Base-by-base conservation (phyloP, 2,888 invertebrate species). In the Conistra vaccinii region DNA sequence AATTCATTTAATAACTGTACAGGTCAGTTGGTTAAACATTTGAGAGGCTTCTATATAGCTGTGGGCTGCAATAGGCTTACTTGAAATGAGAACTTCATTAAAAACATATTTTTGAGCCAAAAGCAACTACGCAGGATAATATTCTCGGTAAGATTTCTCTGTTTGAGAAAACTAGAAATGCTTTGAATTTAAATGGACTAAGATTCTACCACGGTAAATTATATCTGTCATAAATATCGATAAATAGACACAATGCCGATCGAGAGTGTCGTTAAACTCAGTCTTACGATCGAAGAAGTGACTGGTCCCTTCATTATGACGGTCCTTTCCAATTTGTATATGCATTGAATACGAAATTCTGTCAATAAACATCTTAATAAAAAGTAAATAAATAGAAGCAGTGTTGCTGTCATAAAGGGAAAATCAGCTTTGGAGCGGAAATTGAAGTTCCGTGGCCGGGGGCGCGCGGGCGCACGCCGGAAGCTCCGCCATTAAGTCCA, bases 401-500 rank as follows among this genome's bases (percentile, higher is more conserved):
- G 89, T 87, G 88, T 89, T 89, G 85, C 88, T 91, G 91, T 91
- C 90, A 89, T 92, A 92, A 93, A 93, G 90, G 91, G 90, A 93
- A 93, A 95, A 94, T 94, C 93, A 92, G 92, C 92, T 93, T 93
- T 90, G 76, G 87, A 89, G 81, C 93, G 95, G 95, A 95, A 95
- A 95, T 95, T 95, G 94, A 94, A 94, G 94, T 94, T 95, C 94
- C 94, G 94, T 88, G 87, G 92, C 93, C 87, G 81, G 89, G 83
- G 84, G 88, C 90, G 93, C 92, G 91, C 92, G 92, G 89, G 93
- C 92, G 92, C 94, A 93, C 87, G 70, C 90, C 93, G 94, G 94
- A 94, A 88, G 90, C 80, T 80, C 84, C 88, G 90, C 90, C 91
- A 92, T 94, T 94, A 94, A 89, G 90, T 90, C 89, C 90, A 90